These are phyloP conservation scores for Zosterops lateralis DNA, from an alignment of 2,113 vertebrate species.

Conservation along the genomic window DNA sequence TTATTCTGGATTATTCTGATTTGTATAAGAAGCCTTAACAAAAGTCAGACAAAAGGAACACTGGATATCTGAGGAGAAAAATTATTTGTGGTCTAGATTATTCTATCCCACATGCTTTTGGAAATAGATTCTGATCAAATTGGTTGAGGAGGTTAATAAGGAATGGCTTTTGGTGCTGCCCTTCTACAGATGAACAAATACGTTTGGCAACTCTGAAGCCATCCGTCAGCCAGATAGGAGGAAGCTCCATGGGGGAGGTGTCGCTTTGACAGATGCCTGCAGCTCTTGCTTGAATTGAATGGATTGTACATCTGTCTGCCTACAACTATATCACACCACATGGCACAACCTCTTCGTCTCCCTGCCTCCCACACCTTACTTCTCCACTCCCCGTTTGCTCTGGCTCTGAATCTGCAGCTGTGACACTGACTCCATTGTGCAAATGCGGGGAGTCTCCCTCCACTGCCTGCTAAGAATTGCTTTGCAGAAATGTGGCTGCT, in stretches of 20 bases:
- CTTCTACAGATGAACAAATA: neutral
- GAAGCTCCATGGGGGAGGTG: slow-evolving; percentile 28
- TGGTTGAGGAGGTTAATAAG: neutral
- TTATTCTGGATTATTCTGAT: neutral
- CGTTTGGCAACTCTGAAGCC: neutral
- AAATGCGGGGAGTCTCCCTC: neutral
- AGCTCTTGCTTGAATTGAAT: slow-evolving; percentile 8
- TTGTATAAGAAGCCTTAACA: neutral
- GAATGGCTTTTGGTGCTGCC: neutral
- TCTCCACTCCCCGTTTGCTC: neutral
- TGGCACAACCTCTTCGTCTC: neutral
- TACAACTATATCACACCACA: neutral
- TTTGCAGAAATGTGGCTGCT: slow-evolving; percentile 44
- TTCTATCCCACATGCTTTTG: neutral
- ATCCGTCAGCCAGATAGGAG: neutral
- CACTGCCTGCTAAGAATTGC: neutral
- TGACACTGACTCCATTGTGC: neutral
- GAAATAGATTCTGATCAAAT: slow-evolving; percentile 1
- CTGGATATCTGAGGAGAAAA: neutral
- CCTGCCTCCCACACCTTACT: neutral
- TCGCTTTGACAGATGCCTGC: slow-evolving; percentile 38
- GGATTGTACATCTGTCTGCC: slow-evolving; percentile 46
- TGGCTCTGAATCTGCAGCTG: neutral
- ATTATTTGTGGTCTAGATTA: neutral
- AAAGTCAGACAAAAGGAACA: neutral